Evolutionary conservation across 2,888 invertebrate genomes (phyloP), one percentile per base, ranked within the genome.

Genomic region (Liopterus haemorrhoidalis): DNA sequence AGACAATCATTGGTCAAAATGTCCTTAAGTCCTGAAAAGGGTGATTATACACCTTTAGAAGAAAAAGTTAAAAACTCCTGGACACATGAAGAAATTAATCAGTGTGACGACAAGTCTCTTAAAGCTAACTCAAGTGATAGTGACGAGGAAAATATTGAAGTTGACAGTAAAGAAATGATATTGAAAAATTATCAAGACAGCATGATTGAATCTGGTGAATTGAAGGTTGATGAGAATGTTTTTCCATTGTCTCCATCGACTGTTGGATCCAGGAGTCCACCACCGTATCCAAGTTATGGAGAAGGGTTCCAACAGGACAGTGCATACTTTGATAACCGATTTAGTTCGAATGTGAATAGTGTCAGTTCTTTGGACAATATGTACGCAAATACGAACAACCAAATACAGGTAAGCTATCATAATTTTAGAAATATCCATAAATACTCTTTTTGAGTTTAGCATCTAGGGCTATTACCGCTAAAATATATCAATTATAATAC

Each of bases 1-100:
- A 30, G 14, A 21, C 41, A 48, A 24, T 48, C 44, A 54, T 53
- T 54, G 54, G 52, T 44, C 39, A 51, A 48, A 18, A 51, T 49
- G 49, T 21, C 28, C 21, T 12, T n/a, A 21, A 20, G 46, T 37
- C 20, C 39, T 32, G 45, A 47, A 50, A 36, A 35, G 46, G 45
- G 45, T 42, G 37, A 42, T 31, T 25, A 45, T 41, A 16, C 49
- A 32, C 31, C n/a, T n/a, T n/a, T n/a, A n/a, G n/a, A n/a, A n/a
- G 39, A 32, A 39, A 25, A 38, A 39, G 25, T 33, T 27, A 32
- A 51, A 49, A 53, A 54, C 51, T 52, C 49, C 39, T 53, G 55
- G 55, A 48, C 41, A 33, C 41, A 25, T 32, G 27, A 38, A 8
- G 44, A 51, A 19, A 46, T 37, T 46, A 41, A 35, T 51, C 55